phyloP scores from a whole-genome alignment of 1,140 invertebrate genomes.

The Zaprionus nigranus region DNA sequence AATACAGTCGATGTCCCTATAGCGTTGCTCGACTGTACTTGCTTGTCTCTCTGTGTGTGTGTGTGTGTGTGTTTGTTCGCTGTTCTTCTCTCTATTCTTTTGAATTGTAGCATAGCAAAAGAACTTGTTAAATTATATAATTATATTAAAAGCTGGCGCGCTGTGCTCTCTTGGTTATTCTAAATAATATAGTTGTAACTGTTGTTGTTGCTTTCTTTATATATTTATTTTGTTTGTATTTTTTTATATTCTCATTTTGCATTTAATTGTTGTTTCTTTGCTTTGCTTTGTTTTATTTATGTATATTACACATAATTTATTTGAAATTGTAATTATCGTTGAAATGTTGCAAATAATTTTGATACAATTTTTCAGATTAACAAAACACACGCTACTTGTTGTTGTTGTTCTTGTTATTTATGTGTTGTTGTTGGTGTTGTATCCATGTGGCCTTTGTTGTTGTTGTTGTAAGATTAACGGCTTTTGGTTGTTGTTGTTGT shows the following conservation, averaged over 20 bases:
- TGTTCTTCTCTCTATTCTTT: neutral
- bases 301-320: constrained; percentile 50
- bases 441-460: constrained; percentile 36
- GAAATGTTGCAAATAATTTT: constrained; percentile 65
- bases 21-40: constrained; percentile 5
- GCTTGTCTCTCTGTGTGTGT: constrained; percentile 14
- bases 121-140: constrained; percentile 22
- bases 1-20: neutral
- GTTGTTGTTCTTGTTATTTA: constrained; percentile 43
- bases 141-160: constrained; percentile 34
- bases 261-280: constrained; percentile 11
- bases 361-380: constrained; percentile 45
- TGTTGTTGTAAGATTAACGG: constrained; percentile 35
- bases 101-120: constrained; percentile 27
- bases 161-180: constrained; percentile 20
- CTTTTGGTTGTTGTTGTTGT: constrained; percentile 46
- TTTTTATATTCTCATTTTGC: constrained; percentile 10
- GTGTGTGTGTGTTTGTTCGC: neutral
- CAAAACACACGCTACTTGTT: constrained; percentile 30
- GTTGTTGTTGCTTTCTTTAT: constrained; percentile 12
- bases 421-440: constrained; percentile 27
- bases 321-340: constrained; percentile 33
- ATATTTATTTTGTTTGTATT: constrained; percentile 31
- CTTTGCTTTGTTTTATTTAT: constrained; percentile 27
- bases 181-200: constrained; percentile 11